These are phyloP conservation scores for Zoanthus sansibaricus DNA, from an alignment of 92 coral and sea anemone genomes.

Conservation along the genomic window DNA sequence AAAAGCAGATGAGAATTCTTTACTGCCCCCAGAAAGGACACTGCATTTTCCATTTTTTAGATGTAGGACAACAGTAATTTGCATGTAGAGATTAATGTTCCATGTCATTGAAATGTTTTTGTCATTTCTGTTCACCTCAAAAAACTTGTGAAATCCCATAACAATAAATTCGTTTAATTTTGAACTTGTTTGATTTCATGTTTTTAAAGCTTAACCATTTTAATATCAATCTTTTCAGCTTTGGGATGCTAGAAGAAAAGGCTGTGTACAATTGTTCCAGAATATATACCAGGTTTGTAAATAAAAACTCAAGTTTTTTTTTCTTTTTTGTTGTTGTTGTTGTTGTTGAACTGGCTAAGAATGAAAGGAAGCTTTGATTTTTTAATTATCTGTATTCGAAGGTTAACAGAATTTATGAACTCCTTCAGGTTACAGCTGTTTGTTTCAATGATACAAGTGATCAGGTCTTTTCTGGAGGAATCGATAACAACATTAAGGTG, in stretches of 20 bases:
- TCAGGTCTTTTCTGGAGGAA: constrained; percentile 97
- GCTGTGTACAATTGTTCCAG: constrained; percentile 94
- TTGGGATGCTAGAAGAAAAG: constrained; percentile 96
- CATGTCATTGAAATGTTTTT: no score
- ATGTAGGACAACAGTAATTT: no score
- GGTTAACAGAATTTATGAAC: background rate
- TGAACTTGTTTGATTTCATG: no score
- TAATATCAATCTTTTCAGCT: constrained; percentile 61
- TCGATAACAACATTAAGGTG: constrained; percentile 95
- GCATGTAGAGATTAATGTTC: no score
- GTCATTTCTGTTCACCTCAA: no score
- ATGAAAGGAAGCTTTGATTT: background rate
- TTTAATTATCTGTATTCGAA: background rate
- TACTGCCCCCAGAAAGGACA: no score
- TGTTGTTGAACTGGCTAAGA: no score
- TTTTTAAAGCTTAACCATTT: no score
- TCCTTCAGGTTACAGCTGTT: constrained; percentile 89
- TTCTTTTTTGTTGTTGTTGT: background rate
- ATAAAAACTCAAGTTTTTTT: background rate
- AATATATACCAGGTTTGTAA: constrained; percentile 87
- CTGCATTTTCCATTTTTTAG: no score
- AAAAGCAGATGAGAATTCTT: no score
- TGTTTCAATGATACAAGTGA: constrained; percentile 94
- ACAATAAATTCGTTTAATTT: no score
- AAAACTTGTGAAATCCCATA: no score